Evolutionary conservation across 2,113 vertebrate species (phyloP).

Genomic region (Cephalophus harveyi): DNA sequence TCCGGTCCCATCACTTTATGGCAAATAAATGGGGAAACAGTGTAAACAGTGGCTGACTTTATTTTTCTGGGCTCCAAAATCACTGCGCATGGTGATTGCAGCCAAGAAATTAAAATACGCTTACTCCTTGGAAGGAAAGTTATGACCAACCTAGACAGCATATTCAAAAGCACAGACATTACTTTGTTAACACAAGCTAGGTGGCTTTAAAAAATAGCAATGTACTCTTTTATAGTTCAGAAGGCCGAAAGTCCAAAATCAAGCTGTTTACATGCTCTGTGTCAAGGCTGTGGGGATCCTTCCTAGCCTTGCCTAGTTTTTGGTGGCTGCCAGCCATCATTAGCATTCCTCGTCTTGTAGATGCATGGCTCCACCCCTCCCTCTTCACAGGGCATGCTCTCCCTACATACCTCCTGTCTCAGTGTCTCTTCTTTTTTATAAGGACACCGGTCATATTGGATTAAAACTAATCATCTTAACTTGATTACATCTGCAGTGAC

Average conservation of each 20-base stretch:
- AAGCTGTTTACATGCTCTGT: neutral
- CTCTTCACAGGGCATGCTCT: fast-evolving
- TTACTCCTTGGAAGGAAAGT: no score
- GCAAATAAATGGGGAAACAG: no score
- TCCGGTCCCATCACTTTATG: no score
- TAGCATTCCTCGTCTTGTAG: neutral
- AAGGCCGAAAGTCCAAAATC: neutral
- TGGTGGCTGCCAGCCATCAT: no score
- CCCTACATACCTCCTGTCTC: neutral
- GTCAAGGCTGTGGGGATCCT: neutral
- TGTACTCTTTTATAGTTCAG: neutral
- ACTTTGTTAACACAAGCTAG: neutral
- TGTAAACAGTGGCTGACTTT: no score
- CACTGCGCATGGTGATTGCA: no score
- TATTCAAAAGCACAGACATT: no score
- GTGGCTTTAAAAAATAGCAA: neutral
- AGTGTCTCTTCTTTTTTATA: neutral
- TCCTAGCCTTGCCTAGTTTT: neutral
- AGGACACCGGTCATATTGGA: neutral
- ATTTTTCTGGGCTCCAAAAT: no score
- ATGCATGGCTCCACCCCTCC: fast-evolving
- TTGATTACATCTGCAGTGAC: neutral
- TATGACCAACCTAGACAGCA: no score
- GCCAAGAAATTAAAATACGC: no score
- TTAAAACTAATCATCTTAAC: neutral